These are phyloP conservation scores for Cylloceria caligata DNA, from an alignment of 2,888 invertebrate species.

Conservation along the genomic window DNA sequence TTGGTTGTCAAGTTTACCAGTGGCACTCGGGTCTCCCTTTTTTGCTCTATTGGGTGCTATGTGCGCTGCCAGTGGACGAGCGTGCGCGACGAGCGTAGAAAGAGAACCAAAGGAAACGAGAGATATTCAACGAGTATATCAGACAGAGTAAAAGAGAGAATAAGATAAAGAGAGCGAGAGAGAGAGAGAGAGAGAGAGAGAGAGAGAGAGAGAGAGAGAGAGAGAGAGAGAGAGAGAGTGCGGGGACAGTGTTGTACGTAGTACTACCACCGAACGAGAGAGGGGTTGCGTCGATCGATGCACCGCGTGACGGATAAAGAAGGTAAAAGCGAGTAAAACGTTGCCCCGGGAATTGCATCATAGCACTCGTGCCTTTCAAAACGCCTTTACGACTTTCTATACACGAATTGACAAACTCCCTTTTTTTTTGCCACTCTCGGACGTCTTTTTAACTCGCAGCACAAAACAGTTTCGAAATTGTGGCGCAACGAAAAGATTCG, in stretches of 20 bases:
- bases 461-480: conserved; percentile 4
- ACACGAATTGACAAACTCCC: conserved; percentile 7
- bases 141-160: neutral
- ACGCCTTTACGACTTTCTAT: conserved; percentile 8
- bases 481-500: conserved; percentile 12
- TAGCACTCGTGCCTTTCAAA: conserved; percentile 15
- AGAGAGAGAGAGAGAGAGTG: neutral
- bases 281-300: conserved; percentile 66
- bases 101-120: neutral
- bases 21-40: conserved; percentile 52
- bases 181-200: neutral
- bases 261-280: conserved; percentile 21
- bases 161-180: too few relatives aligned
- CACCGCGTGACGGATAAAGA: conserved; percentile 57
- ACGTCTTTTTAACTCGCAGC: conserved; percentile 11
- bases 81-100: conserved; percentile 4
- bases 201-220: neutral
- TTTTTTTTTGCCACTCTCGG: conserved; percentile 16
- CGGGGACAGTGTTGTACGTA: neutral
- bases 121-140: conserved; percentile 16
- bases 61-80: conserved; percentile 21
- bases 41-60: conserved; percentile 27
- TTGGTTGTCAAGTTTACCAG: conserved; percentile 65
- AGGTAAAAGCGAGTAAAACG: conserved; percentile 13
- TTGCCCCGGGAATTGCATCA: conserved; percentile 12